Conservation (phyloP, 2,888 invertebrate genomes). For the Platynereis dumerilii region DNA sequence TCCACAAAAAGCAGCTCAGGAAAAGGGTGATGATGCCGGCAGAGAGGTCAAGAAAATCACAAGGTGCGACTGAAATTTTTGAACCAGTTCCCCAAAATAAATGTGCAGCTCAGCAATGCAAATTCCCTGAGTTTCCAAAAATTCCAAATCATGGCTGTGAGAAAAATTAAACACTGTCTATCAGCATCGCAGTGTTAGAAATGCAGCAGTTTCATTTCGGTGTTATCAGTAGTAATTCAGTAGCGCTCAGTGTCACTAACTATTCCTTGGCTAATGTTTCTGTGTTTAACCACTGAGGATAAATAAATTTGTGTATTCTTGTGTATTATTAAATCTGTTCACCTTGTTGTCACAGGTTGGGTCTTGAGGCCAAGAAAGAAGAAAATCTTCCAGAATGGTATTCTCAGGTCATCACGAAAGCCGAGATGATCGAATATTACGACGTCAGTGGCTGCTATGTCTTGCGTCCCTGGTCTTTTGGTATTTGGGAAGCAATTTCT, state of each 20-base stretch:
- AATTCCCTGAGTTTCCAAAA: too few species aligned
- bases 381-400: constrained; percentile 97
- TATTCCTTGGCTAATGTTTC: too few species aligned
- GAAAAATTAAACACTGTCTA: too few species aligned
- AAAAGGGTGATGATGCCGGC: constrained; percentile 27
- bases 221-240: too few species aligned
- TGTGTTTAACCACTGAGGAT: too few species aligned
- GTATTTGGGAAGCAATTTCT: constrained; percentile 92
- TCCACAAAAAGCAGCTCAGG: background rate
- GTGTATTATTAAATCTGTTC: too few species aligned
- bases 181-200: too few species aligned
- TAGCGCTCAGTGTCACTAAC: too few species aligned
- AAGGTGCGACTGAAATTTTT: constrained; percentile 61
- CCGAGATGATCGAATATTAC: constrained; percentile 99
- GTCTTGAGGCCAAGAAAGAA: constrained; percentile 90
- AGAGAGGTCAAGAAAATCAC: constrained; percentile 82
- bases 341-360: constrained; percentile 70
- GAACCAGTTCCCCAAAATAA: background rate
- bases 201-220: too few species aligned
- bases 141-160: too few species aligned
- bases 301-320: too few species aligned
- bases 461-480: constrained; percentile 94
- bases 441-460: constrained; percentile 99
- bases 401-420: constrained; percentile 87
- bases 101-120: background rate